phyloP scores from a whole-genome alignment of 2,888 invertebrate genomes.

The Helleia helle region DNA sequence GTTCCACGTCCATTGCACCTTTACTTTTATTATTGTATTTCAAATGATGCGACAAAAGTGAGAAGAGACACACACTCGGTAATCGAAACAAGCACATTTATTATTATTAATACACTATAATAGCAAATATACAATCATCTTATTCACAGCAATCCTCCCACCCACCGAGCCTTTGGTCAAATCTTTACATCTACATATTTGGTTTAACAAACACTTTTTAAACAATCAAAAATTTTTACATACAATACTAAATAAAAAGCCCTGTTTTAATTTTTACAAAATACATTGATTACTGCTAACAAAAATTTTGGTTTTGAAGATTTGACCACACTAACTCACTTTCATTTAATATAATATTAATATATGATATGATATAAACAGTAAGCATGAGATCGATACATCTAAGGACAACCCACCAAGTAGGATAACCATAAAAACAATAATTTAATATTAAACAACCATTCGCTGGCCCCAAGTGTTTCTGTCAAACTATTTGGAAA shows the following conservation, averaged over 20 bases:
- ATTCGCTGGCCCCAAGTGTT: not conserved
- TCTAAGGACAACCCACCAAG: conserved; percentile 25
- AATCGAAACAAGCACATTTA: conserved; percentile 46
- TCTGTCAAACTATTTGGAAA: not conserved
- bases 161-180: conserved; percentile 34
- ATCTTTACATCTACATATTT: conserved; percentile 19
- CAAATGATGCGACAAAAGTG: too few species aligned
- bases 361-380: conserved; percentile 14
- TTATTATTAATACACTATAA: conserved; percentile 38
- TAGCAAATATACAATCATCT: conserved; percentile 43
- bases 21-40: too few species aligned
- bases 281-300: conserved; percentile 2
- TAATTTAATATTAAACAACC: not conserved
- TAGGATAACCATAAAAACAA: conserved; percentile 17
- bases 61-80: not conserved
- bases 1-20: too few species aligned
- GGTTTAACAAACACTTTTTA: conserved; percentile 1
- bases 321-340: conserved; percentile 13
- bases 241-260: conserved; percentile 1
- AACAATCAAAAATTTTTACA: conserved; percentile 1
- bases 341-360: conserved; percentile 10
- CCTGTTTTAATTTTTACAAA: conserved; percentile 4
- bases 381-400: conserved; percentile 23
- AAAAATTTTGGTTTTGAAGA: conserved; percentile 10
- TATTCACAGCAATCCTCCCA: conserved; percentile 30